Evolutionary conservation across 2,888 invertebrate species (phyloP), one percentile per base, ranked within the genome.

Genomic region (Latrodectus hesperus): DNA sequence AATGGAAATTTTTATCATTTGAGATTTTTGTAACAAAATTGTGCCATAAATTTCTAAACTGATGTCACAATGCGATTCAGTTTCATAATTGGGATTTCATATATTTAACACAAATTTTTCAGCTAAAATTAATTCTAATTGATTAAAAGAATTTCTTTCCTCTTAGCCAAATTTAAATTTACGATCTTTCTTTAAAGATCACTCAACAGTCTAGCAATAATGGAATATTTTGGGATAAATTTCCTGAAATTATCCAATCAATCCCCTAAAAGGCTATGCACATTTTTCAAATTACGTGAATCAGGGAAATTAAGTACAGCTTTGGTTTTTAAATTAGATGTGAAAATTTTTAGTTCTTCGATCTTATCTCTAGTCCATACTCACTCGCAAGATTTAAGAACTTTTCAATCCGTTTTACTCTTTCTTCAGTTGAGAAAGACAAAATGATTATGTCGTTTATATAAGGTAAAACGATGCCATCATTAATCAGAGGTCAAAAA

Each of bases 321-420:
- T 16, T 4, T 1, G 2, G 55, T 70, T 53, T 84, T 78, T 16
- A 11, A 9, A 38, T 53, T 14, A 16, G 79, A 80, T 2, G 75
- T 74, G 3, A 10, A 11, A 9, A 85, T 51, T n/a, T 67, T 76
- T 17, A 80, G 71, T 5, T 86, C 51, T 72, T 86, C 75, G 3
- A 86, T 60, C 82, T 87, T 6, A 81, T 65, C 6, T 87, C 76
- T 0, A 87, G 22, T n/a, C 77, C 77, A 52, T 78, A 84, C n/a
- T 84, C 77, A 1, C 53, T 9, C 0, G 65, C 65, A 26, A 73
- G n/a, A n/a, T 67, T 22, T 9, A 84, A 55, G 4, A 84, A 65
- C 3, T 16, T 16, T 38, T 77, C 52, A 3, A 84, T 10, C 51
- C 64, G 68, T 10, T 72, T 67, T 0, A 72, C 0, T n/a, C 55